These are phyloP conservation scores for Phylloscopus whistleri DNA, from an alignment of 2,113 vertebrate species.

Conservation along the genomic window DNA sequence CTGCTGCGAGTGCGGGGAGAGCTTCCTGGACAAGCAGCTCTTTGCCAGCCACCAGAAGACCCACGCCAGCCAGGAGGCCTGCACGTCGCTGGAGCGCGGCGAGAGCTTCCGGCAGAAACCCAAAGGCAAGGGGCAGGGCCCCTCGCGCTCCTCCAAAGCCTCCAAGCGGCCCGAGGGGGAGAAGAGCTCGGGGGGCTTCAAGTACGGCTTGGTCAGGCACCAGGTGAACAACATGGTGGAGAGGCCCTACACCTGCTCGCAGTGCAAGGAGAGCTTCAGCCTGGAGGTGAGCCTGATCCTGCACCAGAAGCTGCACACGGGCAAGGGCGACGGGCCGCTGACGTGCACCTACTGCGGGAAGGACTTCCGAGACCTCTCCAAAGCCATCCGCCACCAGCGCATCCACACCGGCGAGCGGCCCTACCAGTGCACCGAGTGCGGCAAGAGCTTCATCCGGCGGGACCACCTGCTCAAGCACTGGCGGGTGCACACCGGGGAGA, in stretches of 20 bases:
- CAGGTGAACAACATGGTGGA: constrained; percentile 80
- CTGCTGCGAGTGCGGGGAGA: constrained; percentile 85
- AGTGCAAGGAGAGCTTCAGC: constrained; percentile 88
- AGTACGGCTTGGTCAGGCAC: constrained; percentile 23
- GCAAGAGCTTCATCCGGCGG: constrained; percentile 88
- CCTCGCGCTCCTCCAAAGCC: constrained; percentile 63
- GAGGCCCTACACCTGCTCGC: constrained; percentile 83
- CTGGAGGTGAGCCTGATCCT: constrained; percentile 87
- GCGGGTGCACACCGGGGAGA: constrained; percentile 84
- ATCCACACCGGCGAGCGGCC: constrained; percentile 89
- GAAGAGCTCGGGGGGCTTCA: constrained; percentile 57
- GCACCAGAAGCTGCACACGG: constrained; percentile 84
- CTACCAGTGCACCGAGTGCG: constrained; percentile 89
- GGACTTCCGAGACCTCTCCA: constrained; percentile 75
- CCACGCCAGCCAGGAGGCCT: constrained; percentile 24
- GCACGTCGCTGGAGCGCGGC: constrained; percentile 5
- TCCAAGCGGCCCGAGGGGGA: constrained; percentile 73
- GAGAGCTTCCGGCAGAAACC: constrained; percentile 40
- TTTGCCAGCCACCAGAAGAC: constrained; percentile 41
- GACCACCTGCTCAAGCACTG: constrained; percentile 91
- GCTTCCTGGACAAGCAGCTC: constrained; percentile 75
- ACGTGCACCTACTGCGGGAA: constrained; percentile 77
- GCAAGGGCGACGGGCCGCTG: constrained; percentile 76
- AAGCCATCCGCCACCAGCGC: constrained; percentile 76
- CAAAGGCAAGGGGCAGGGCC: constrained; percentile 72